Evolutionary conservation across 2,888 invertebrate species (phyloP).

Genomic region (Coelinius sp.): DNA sequence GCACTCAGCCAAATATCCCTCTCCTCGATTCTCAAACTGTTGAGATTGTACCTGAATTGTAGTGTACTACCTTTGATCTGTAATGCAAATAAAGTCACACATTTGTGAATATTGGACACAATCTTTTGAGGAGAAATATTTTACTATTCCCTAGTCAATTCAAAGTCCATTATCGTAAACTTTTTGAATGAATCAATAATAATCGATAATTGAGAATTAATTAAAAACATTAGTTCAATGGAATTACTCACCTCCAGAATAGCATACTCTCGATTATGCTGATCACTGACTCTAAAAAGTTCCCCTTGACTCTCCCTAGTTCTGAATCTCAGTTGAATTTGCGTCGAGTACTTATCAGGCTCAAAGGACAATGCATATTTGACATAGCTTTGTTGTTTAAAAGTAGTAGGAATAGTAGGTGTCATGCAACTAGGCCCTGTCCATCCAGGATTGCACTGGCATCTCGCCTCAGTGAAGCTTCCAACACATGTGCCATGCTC

Average conservation of each 20-base stretch:
- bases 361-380: conserved; percentile 96
- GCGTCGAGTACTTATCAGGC: conserved; percentile 92
- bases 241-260: conserved; percentile 78
- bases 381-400: conserved; percentile 95
- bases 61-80: conserved; percentile 91
- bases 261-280: conserved; percentile 94
- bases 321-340: conserved; percentile 93
- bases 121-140: not conserved
- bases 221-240: not conserved
- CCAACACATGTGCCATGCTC: conserved; percentile 96
- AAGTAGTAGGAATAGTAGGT: conserved; percentile 91
- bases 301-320: conserved; percentile 95
- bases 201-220: not conserved
- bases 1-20: conserved; percentile 91
- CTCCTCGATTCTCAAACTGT: conserved; percentile 91
- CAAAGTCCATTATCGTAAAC: not conserved
- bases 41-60: conserved; percentile 93
- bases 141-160: not conserved
- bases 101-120: not conserved
- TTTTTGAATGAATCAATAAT: not conserved
- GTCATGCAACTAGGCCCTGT: conserved; percentile 90
- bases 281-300: conserved; percentile 93
- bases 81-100: conserved; percentile 40
- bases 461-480: conserved; percentile 88
- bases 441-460: conserved; percentile 96